Percentiles rank a stretch among this genome's conserved stretches.
These are phyloP conservation scores for Nothocercus julius DNA, from an alignment of 2,113 vertebrate genomes.

Conservation along the genomic window DNA sequence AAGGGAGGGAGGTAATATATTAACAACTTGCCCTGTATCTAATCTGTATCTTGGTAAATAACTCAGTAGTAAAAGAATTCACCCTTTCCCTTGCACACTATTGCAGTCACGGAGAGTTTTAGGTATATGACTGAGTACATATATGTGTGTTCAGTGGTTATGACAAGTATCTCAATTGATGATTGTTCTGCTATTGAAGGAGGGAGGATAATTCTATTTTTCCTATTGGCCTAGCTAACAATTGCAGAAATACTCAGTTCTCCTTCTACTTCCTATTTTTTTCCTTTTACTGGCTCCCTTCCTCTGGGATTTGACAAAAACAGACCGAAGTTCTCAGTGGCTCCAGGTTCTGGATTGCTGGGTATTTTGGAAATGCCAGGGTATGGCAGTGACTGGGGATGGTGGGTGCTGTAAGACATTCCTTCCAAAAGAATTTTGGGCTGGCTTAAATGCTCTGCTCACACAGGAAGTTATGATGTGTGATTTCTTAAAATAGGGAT, in stretches of 20 bases:
- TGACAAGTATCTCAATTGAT: neutral
- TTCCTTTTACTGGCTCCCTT: conserved; percentile 45
- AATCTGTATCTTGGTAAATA: neutral
- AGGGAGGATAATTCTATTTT: conserved; percentile 5
- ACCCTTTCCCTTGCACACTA: neutral
- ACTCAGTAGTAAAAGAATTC: neutral
- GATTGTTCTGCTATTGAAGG: neutral
- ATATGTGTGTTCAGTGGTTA: neutral
- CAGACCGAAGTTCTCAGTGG: neutral
- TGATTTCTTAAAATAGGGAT: neutral
- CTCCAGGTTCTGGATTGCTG: neutral
- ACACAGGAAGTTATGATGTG: neutral
- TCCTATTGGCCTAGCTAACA: conserved; percentile 47
- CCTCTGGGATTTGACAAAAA: neutral
- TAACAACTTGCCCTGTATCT: neutral
- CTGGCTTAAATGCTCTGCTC: rapidly evolving
- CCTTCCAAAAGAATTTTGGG: neutral
- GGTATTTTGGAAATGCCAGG: neutral
- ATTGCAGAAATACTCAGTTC: conserved; percentile 46
- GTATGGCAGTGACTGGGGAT: neutral
- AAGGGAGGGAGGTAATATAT: neutral
- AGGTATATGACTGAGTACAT: neutral
- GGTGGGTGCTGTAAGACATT: neutral
- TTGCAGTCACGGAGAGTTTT: rapidly evolving
- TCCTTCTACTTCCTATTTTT: conserved; percentile 48